Evolutionary conservation across 2,113 vertebrate species (phyloP).

Genomic region (Rhinogobius similis): DNA sequence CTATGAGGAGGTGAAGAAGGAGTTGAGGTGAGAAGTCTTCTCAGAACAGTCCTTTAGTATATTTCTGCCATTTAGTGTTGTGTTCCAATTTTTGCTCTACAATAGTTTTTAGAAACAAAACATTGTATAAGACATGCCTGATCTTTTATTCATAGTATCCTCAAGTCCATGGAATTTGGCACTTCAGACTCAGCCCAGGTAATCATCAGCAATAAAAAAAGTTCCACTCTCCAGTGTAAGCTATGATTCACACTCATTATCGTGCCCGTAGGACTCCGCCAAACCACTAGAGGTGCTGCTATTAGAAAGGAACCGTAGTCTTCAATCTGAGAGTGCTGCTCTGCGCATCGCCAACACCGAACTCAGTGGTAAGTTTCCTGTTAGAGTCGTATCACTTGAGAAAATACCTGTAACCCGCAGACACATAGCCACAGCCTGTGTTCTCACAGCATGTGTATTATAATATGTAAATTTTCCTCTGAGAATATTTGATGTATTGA

Average conservation of each 20-base stretch:
- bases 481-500: slow-evolving; percentile 60
- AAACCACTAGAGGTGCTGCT: slow-evolving; percentile 95
- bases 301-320: slow-evolving; percentile 93
- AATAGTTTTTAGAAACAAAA: slow-evolving; percentile 18
- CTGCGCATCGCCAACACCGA: slow-evolving; percentile 94
- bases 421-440: slow-evolving; percentile 12
- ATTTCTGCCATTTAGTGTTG: slow-evolving; percentile 20
- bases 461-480: slow-evolving; percentile 61
- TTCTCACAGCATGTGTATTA: not conserved
- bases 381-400: not conserved
- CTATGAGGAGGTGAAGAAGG: slow-evolving; percentile 98
- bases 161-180: slow-evolving; percentile 97
- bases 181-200: slow-evolving; percentile 90
- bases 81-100: not conserved
- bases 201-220: slow-evolving; percentile 41
- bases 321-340: slow-evolving; percentile 94
- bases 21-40: slow-evolving; percentile 86
- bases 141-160: slow-evolving; percentile 81
- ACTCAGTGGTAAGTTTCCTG: slow-evolving; percentile 90
- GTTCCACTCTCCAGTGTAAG: slow-evolving; percentile 8
- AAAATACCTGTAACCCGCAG: not conserved
- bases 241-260: not conserved
- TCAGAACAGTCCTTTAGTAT: slow-evolving; percentile 23
- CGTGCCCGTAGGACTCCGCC: slow-evolving; percentile 81
- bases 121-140: not conserved